These are phyloP conservation scores for Silvanus unidentatus DNA, from an alignment of 2,888 invertebrate genomes.

Conservation along the genomic window DNA sequence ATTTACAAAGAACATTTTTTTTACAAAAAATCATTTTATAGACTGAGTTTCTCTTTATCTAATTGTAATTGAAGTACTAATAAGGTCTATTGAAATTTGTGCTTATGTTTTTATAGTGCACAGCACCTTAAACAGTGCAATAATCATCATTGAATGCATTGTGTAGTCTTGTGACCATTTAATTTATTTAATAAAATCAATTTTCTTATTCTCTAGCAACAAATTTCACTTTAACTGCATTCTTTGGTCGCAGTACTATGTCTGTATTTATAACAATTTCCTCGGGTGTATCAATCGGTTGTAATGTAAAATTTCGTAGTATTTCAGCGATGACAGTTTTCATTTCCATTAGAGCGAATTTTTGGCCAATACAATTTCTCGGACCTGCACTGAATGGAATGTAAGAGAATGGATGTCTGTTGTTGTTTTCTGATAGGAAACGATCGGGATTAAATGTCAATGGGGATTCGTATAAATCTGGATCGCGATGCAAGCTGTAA, in stretches of 20 bases:
- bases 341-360: conserved; percentile 58
- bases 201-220: conserved; percentile 12
- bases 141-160: neutral
- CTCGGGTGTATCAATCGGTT: conserved; percentile 45
- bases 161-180: neutral
- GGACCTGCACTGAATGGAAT: conserved; percentile 47
- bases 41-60: neutral
- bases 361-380: conserved; percentile 40
- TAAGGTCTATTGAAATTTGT: no score
- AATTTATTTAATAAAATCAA: neutral
- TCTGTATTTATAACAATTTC: conserved; percentile 46
- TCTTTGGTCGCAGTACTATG: conserved; percentile 46
- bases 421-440: conserved; percentile 40
- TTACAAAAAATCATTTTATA: neutral
- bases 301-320: conserved; percentile 49
- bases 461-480: conserved; percentile 46
- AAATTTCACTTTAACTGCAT: conserved; percentile 42
- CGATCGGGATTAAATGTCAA: conserved; percentile 32
- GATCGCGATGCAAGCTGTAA: conserved; percentile 47
- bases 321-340: conserved; percentile 53
- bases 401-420: conserved; percentile 44
- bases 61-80: no score
- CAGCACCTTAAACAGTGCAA: neutral
- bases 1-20: no score
- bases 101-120: neutral